Base-by-base conservation (phyloP, 1,140 invertebrate species). In the Hylyphantes graminicola region DNA sequence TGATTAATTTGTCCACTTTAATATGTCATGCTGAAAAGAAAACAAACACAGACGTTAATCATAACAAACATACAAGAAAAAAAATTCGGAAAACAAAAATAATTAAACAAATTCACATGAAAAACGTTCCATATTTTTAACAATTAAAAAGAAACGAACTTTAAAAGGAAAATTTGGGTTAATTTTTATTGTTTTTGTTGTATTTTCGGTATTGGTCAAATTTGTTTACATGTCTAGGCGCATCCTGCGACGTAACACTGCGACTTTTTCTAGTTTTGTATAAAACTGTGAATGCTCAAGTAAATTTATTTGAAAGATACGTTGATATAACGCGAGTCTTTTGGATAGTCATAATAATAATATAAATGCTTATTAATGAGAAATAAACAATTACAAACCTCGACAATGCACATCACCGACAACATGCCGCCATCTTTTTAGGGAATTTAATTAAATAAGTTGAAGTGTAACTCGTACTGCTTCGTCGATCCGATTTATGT, bases 351-450 rank as follows among this genome's bases (percentile, higher is more conserved):
- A 35, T 35, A 35, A 35, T 35, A 35, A 35, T 35, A 35, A 35
- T 35, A 35, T 35, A 35, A 35, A 35, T 35, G 35, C 6, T 50
- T 54, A 73, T 51, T 73, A 53, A 73, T 15, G 21, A 57, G 4
- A 57, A 59, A 57, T 55, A n/a, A 35, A 79, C 19, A 15, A 61
- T n/a, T 53, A 79, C 61, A 51, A 61, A 85, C 84, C 84, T 85
- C 84, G 84, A 85, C 84, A 85, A 73, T 78, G 75, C 84, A 85
- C 84, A 79, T 77, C 84, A 85, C 84, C 68, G 84, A 79, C 76
- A 72, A 85, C 84, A 85, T 79, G 84, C 84, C 84, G 84, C 84
- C 84, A 85, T 85, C 68, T 85, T 85, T 77, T 61, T n/a, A 82
- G 79, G 57, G 51, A n/a, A 55, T 83, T 83, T 83, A 35, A 64